A percentile compares a stretch with the other conserved stretches of the same genome.
Conservation (phyloP, 2,113 vertebrate species). For the Gadus macrocephalus region DNA sequence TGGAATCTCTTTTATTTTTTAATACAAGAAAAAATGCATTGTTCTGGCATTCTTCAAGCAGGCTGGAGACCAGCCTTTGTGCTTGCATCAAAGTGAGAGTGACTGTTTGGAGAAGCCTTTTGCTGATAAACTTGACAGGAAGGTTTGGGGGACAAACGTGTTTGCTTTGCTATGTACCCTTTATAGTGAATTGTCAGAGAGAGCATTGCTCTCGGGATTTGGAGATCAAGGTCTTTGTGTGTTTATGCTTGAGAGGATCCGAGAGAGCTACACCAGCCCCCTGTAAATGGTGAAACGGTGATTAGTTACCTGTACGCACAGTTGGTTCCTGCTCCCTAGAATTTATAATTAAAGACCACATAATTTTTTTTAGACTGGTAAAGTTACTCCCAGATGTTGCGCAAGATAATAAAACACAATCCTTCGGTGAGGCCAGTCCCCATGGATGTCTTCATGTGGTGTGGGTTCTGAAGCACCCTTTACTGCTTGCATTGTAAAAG, state of each 20-base stretch:
- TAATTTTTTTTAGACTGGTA: too few relatives aligned
- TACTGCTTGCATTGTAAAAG: too few relatives aligned
- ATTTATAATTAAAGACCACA: too few relatives aligned
- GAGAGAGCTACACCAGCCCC: not conserved
- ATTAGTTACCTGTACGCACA: too few relatives aligned
- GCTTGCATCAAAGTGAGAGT: not conserved
- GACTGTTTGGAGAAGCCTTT: conserved; percentile 6
- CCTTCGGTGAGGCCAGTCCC: too few relatives aligned
- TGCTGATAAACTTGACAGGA: conserved; percentile 1
- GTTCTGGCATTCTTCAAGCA: not conserved
- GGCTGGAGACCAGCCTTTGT: not conserved
- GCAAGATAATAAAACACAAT: too few relatives aligned
- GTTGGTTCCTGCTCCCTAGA: too few relatives aligned
- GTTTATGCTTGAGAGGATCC: not conserved
- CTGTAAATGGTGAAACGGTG: not conserved
- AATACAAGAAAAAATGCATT: not conserved
- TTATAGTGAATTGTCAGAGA: not conserved
- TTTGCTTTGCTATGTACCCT: conserved; percentile 4
- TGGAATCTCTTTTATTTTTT: not conserved
- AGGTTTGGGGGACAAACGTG: not conserved
- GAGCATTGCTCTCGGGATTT: conserved; percentile 14
- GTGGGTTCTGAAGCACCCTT: too few relatives aligned
- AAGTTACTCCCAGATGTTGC: too few relatives aligned
- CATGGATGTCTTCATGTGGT: too few relatives aligned
- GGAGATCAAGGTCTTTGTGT: conserved; percentile 19